phyloP scores from a whole-genome alignment of 35 echinoderm and acorn worm genomes.

The Acanthaster planci region DNA sequence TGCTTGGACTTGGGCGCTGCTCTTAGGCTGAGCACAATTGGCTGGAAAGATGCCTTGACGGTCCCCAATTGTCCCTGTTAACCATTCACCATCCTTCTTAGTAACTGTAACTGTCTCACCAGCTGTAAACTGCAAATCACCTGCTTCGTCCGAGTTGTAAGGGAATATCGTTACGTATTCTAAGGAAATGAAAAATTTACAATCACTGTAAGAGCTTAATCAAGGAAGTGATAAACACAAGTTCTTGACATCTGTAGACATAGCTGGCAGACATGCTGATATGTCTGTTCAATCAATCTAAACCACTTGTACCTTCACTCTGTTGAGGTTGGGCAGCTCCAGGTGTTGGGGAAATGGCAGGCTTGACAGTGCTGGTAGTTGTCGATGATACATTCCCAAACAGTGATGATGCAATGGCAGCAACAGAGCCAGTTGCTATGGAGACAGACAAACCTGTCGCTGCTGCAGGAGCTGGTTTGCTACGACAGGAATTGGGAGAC shows the following conservation, averaged over 20 bases:
- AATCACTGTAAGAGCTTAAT: not conserved
- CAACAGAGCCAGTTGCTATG: not conserved
- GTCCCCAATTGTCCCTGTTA: slow-evolving; percentile 78
- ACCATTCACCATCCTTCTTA: slow-evolving; percentile 94
- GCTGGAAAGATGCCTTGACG: slow-evolving; percentile 86
- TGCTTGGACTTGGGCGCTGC: not conserved
- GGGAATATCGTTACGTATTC: slow-evolving; percentile 69
- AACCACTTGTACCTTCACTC: not conserved
- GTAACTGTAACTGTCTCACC: slow-evolving; percentile 74
- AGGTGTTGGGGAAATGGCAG: not conserved
- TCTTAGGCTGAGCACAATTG: slow-evolving; percentile 67
- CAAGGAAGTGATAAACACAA: not conserved
- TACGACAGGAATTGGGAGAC: not conserved
- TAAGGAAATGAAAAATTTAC: not conserved
- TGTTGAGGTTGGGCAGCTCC: not conserved
- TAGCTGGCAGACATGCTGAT: no score
- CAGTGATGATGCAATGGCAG: slow-evolving; percentile 10
- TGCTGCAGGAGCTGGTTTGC: not conserved
- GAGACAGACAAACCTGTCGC: not conserved
- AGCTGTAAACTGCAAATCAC: slow-evolving; percentile 68
- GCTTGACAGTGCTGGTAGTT: not conserved
- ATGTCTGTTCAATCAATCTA: no score
- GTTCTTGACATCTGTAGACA: not conserved
- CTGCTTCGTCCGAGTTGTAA: slow-evolving; percentile 74
- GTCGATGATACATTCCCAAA: not conserved